Conservation (phyloP, 92 coral and sea anemone species). For the Phymanthus crucifer region DNA sequence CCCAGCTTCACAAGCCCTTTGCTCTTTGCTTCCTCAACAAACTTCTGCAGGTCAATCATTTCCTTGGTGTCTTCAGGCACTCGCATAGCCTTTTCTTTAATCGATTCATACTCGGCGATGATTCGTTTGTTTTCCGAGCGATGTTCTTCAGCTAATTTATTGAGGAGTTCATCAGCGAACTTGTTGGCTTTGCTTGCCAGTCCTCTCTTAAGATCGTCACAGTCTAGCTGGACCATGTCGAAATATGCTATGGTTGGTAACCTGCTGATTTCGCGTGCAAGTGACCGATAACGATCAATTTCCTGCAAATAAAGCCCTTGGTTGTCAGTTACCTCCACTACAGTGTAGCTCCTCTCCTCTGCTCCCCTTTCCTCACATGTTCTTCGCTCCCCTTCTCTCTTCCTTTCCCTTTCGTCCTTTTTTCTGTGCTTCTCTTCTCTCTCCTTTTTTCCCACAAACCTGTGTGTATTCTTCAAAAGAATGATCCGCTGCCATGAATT, state of each 20-base stretch:
- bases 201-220: conserved; percentile 99
- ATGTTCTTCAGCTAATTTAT: conserved; percentile 87
- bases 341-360: too few species aligned
- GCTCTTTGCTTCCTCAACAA: conserved; percentile 86
- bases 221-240: conserved; percentile 95
- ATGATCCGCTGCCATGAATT: conserved; percentile 74
- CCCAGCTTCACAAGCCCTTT: conserved; percentile 80
- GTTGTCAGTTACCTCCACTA: neutral
- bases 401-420: too few species aligned
- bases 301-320: conserved; percentile 62
- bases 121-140: conserved; percentile 79
- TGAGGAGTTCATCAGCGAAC: conserved; percentile 93
- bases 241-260: conserved; percentile 90
- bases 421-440: too few species aligned
- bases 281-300: conserved; percentile 84
- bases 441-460: conserved; percentile 34
- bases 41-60: conserved; percentile 95
- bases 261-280: conserved; percentile 86
- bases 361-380: too few species aligned
- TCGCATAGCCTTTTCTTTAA: conserved; percentile 80
- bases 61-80: conserved; percentile 95
- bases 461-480: conserved; percentile 95
- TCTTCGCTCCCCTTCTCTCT: too few species aligned
- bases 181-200: conserved; percentile 91
- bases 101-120: conserved; percentile 85